A percentile compares a stretch with the other conserved stretches of the same genome.
phyloP scores from a whole-genome alignment of 2,797 vertebrate species.

The Columba guinea region DNA sequence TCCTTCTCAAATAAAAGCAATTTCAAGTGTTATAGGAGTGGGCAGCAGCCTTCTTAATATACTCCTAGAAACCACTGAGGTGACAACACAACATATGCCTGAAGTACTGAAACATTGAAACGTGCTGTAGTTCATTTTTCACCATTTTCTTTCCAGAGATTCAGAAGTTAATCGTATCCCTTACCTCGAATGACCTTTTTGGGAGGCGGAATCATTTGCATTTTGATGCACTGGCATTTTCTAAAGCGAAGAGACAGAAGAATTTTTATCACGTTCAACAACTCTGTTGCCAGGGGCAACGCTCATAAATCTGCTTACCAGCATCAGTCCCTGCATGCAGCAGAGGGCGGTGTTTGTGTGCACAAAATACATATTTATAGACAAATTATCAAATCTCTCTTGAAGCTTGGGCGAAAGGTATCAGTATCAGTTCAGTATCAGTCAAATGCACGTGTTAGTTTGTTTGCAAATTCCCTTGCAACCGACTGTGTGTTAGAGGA shows the following conservation, averaged over 20 bases:
- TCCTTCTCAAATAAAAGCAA: neutral
- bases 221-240: conserved; percentile 65
- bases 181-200: conserved; percentile 59
- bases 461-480: neutral
- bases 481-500: neutral
- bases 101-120: rapidly evolving
- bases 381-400: neutral
- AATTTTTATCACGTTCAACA: conserved; percentile 56
- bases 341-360: conserved; percentile 64
- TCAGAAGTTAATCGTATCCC: neutral
- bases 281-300: conserved; percentile 55
- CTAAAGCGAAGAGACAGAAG: neutral
- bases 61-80: neutral
- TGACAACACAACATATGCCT: neutral
- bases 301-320: neutral
- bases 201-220: conserved; percentile 48
- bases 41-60: neutral
- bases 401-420: neutral
- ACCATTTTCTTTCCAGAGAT: neutral
- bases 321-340: neutral
- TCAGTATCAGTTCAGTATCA: neutral
- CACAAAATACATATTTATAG: conserved; percentile 39
- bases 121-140: neutral
- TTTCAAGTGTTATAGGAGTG: neutral
- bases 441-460: neutral